Base-by-base conservation (phyloP, 2,888 invertebrate genomes). In the Netelia fuscicornis region DNA sequence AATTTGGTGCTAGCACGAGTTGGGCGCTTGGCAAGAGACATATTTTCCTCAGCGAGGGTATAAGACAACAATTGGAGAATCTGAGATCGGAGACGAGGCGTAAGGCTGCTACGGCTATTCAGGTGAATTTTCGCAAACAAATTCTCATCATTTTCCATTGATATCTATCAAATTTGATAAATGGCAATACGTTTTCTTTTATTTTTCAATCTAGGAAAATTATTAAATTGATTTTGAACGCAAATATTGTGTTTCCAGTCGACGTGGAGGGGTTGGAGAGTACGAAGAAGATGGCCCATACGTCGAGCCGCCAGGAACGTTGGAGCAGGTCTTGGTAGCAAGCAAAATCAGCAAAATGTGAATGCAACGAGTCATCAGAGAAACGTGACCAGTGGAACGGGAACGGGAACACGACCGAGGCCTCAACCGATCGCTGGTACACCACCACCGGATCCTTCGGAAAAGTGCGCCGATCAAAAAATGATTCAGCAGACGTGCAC, bases 11-110 rank as follows among this genome's bases (percentile, higher is more conserved):
- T 17, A 94, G 92, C 84, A 96, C 96, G 65, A 97, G 97, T 91
- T 98, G 98, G 98, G 98, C 98, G 37, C 95, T 98, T 67, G 99
- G 99, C 86, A 98, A 98, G 93, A 95, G 98, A 2, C 98, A 99
- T 94, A 97, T 98, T 65, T 99, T 99, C 94, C 96, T 98, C 84
- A 98, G 98, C 94, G 98, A 98, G 94, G 98, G 98, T 42, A 97
- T 98, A 91, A 95, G 98, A 6, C 98, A 98, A 94, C 98, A 98
- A 90, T 94, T 99, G 89, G 98, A 98, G 93, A 96, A 96, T 83
- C 94, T 98, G 91, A 95, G 98, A 6, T 96, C 96, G 37, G 96
- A 97, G 85, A 97, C 97, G 2, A 95, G 98, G 0, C 96, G 96
- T 89, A 96, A 96, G 88, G 97, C 98, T 13, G 98, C 98, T 0